Evolutionary conservation across 2,797 vertebrate species (phyloP).

Genomic region (Catamblyrhynchus diadema): DNA sequence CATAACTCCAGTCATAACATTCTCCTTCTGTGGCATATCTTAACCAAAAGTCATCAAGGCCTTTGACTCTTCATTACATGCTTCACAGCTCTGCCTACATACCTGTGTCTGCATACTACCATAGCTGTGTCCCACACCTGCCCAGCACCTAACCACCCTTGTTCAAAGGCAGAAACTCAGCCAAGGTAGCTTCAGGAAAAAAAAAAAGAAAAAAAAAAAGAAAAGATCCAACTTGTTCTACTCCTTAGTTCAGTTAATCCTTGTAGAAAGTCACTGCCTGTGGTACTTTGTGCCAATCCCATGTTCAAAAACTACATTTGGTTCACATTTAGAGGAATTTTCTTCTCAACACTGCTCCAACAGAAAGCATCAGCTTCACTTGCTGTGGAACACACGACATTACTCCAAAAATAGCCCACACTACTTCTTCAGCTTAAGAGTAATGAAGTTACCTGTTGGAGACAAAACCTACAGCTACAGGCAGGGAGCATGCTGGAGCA

Average conservation of each 20-base stretch:
- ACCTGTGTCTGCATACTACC: not conserved
- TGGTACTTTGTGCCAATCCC: not conserved
- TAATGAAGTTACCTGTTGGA: not conserved
- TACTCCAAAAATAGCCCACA: not conserved
- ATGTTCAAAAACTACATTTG: not conserved
- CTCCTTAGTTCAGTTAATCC: not conserved
- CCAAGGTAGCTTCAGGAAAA: not conserved
- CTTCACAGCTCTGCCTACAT: not conserved
- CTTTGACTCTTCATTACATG: not conserved
- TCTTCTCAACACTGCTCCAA: not conserved
- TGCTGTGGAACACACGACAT: not conserved
- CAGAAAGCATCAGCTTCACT: not conserved
- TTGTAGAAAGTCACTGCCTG: not conserved
- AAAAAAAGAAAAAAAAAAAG: not conserved
- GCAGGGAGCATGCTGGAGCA: not conserved
- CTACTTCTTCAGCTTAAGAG: not conserved
- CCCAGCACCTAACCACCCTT: fast-evolving
- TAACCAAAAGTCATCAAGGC: not conserved
- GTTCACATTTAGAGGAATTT: not conserved
- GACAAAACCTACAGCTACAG: not conserved
- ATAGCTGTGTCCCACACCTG: not conserved
- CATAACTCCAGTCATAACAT: not conserved
- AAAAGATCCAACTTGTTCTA: not conserved
- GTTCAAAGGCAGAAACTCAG: not conserved
- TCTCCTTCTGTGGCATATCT: not conserved